Conservation (phyloP, 2,113 vertebrate genomes). For the Sigmodon hispidus region DNA sequence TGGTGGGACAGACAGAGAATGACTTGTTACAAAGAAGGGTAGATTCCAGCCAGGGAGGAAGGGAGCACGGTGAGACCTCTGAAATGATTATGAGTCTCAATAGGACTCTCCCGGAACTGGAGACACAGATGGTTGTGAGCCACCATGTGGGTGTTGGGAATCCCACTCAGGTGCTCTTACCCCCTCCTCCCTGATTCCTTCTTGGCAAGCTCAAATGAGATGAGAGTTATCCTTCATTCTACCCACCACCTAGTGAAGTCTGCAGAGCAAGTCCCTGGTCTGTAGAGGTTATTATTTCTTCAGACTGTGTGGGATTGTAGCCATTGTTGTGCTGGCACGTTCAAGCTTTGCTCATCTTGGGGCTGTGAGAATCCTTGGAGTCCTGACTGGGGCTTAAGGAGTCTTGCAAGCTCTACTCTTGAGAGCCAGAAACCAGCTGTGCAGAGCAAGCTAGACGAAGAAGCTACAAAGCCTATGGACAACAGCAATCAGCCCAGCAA, state of each 20-base stretch:
- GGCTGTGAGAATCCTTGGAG: neutral
- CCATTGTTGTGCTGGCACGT: neutral
- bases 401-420: neutral
- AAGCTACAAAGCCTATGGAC: neutral
- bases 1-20: neutral
- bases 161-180: neutral
- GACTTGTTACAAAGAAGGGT: neutral
- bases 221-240: too few species aligned
- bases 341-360: neutral
- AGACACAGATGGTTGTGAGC: neutral
- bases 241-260: neutral
- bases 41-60: neutral
- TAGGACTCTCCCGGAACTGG: neutral
- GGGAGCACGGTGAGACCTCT: too few species aligned
- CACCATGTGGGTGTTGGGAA: neutral
- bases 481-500: neutral
- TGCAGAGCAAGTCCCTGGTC: neutral
- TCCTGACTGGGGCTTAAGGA: neutral
- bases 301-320: neutral
- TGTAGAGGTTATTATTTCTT: neutral
- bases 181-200: neutral
- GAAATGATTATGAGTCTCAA: neutral
- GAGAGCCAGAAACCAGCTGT: neutral
- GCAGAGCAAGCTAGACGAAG: neutral
- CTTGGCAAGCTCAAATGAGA: neutral